Conservation (phyloP, 2,888 invertebrate species). For the Pyrochroa serraticornis region DNA sequence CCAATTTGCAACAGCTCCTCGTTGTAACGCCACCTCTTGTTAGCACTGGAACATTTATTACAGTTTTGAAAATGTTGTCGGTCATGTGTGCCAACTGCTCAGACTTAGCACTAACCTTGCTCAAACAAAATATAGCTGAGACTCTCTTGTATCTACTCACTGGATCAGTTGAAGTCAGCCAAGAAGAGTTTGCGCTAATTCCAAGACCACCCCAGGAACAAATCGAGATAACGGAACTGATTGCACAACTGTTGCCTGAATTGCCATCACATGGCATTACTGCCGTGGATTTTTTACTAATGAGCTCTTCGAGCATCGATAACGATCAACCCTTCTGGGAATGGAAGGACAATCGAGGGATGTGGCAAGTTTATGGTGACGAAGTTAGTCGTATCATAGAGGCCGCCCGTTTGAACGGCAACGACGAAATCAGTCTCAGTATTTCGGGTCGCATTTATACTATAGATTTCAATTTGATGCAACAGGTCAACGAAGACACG, state of each 20-base stretch:
- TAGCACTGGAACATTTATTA: constrained; percentile 94
- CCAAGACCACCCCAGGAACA: constrained; percentile 88
- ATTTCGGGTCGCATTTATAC: constrained; percentile 94
- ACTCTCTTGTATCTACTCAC: constrained; percentile 93
- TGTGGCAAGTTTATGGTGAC: constrained; percentile 92
- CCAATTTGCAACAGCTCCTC: constrained; percentile 91
- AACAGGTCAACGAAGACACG: constrained; percentile 97
- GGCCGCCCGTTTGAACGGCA: constrained; percentile 91
- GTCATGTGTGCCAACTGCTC: constrained; percentile 96
- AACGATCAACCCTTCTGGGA: constrained; percentile 91
- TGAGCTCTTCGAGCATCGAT: constrained; percentile 71
- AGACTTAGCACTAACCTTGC: constrained; percentile 86
- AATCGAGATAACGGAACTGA: constrained; percentile 95
- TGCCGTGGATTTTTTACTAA: constrained; percentile 86
- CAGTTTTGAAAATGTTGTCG: constrained; percentile 94
- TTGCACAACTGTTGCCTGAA: constrained; percentile 96
- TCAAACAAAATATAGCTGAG: constrained; percentile 95
- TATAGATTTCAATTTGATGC: constrained; percentile 96
- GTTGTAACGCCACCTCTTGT: constrained; percentile 95
- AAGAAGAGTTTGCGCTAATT: constrained; percentile 80
- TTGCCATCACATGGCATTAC: constrained; percentile 95
- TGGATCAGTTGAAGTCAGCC: constrained; percentile 71
- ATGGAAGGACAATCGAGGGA: constrained; percentile 93
- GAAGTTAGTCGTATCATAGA: constrained; percentile 95
- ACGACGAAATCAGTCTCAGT: constrained; percentile 93